Evolutionary conservation across 2,888 invertebrate genomes (phyloP).

Genomic region (Eupithecia abbreviata): DNA sequence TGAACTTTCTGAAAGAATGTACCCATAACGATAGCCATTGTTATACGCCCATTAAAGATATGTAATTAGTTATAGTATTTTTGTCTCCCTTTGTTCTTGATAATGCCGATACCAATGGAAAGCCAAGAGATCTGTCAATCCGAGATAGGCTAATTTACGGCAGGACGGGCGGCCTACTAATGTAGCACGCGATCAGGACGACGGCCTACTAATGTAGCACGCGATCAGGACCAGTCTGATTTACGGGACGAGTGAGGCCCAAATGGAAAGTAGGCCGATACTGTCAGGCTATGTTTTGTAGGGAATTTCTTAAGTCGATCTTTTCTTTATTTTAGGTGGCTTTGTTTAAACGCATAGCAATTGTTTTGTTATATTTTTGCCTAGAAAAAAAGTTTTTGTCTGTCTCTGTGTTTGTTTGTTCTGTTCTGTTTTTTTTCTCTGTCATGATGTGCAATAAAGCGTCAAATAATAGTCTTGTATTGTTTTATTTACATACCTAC

Average conservation of each 20-base stretch:
- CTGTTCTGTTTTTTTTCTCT: too few species aligned
- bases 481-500: too few species aligned
- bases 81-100: background rate
- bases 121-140: slow-evolving; percentile 21
- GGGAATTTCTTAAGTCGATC: background rate
- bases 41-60: slow-evolving; percentile 31
- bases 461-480: too few species aligned
- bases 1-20: slow-evolving; percentile 54
- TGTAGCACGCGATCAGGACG: slow-evolving; percentile 29
- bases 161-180: slow-evolving; percentile 39
- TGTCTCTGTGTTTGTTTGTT: too few species aligned
- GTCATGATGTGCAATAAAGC: too few species aligned
- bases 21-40: slow-evolving; percentile 44
- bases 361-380: background rate
- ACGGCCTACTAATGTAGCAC: too few species aligned
- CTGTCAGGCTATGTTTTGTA: background rate
- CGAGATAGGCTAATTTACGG: slow-evolving; percentile 29
- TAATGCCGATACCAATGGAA: background rate
- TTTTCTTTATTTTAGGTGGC: background rate
- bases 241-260: slow-evolving; percentile 48
- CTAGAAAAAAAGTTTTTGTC: too few species aligned
- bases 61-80: too few species aligned
- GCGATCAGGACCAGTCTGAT: slow-evolving; percentile 39
- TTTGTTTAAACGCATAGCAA: background rate
- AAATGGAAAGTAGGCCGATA: slow-evolving; percentile 38